Base-by-base conservation (phyloP, 2,113 vertebrate genomes). In the Clarias gariepinus region DNA sequence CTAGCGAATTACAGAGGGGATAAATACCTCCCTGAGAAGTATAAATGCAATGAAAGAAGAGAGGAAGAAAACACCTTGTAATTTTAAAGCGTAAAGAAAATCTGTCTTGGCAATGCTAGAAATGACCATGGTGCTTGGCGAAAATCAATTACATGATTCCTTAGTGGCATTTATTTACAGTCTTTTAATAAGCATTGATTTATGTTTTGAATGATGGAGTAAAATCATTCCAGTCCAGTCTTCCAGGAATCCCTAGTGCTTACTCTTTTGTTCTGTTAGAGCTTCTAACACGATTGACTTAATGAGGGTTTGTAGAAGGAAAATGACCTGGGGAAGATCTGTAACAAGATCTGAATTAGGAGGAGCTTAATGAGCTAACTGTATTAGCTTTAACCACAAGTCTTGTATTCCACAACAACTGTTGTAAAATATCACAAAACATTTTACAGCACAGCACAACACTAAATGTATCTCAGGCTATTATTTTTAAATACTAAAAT, bases 141-240 rank as follows among this genome's bases (percentile, higher is more conserved):
- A 30, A 71, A 64, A 76, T 8, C 78, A 85, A 85, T 79, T 68
- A 79, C 61, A 57, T 18, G 28, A 25, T 86, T 30, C 28, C 41
- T 55, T 63, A 69, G 69, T 83, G 71, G 61, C 47, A 83, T 87
- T 83, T 36, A 80, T 87, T 82, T 77, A 25, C 86, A 64, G 57
- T 64, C 71, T 83, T 87, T 87, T 66, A 83, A 78, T 83, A 55
- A 87, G 18, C 85, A 41, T 19, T 82, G 66, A 23, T 77, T 83
- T 36, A 16, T 87, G 23, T 83, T 86, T 83, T 86, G 55, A 64
- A 64, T 76, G 79, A 81, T 83, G 71, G 47, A 64, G 7, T 23
- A 28, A 87, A 63, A 83, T 87, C 55, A 81, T 61, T 58, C 57
- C 66, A 82, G n/a, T 73, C 36, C 53, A 60, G 53, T 63, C 58